phyloP scores from a whole-genome alignment of 2,888 invertebrate species.

The Desoria tigrina region DNA sequence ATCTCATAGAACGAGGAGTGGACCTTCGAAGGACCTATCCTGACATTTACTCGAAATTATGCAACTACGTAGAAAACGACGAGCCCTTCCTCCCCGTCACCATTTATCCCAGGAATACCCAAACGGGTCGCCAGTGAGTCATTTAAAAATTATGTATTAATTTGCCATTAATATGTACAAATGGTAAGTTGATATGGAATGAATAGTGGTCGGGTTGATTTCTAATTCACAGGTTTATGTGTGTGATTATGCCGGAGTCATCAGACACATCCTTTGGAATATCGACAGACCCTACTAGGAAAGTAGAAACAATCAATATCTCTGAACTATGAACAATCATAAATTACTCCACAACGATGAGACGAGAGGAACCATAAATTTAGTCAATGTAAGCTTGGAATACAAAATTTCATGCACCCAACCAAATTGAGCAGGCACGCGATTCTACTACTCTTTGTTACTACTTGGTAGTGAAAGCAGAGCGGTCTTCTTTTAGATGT shows the following conservation, averaged over 20 bases:
- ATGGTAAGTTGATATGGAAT: too few species aligned
- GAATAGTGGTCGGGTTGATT: too few species aligned
- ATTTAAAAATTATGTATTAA: too few species aligned
- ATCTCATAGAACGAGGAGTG: conserved; percentile 77
- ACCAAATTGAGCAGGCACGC: too few species aligned
- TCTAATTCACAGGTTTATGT: too few species aligned
- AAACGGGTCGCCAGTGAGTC: conserved; percentile 75
- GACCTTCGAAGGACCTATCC: conserved; percentile 81
- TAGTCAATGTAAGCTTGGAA: too few species aligned
- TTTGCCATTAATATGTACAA: too few species aligned
- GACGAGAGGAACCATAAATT: background rate
- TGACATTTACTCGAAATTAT: conserved; percentile 78
- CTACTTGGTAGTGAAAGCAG: too few species aligned
- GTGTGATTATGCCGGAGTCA: conserved; percentile 85
- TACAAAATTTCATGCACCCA: too few species aligned
- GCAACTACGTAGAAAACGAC: conserved; percentile 76
- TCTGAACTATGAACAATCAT: conserved; percentile 40
- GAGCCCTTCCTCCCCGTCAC: conserved; percentile 84
- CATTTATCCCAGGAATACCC: conserved; percentile 78
- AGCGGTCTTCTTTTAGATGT: too few species aligned
- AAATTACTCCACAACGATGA: too few species aligned
- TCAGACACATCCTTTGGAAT: conserved; percentile 31
- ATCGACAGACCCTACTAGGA: conserved; percentile 21
- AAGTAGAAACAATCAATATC: conserved; percentile 46
- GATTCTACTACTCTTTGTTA: too few species aligned